Evolutionary conservation across 2,113 vertebrate species (phyloP).

Genomic region (Heptranchias perlo): DNA sequence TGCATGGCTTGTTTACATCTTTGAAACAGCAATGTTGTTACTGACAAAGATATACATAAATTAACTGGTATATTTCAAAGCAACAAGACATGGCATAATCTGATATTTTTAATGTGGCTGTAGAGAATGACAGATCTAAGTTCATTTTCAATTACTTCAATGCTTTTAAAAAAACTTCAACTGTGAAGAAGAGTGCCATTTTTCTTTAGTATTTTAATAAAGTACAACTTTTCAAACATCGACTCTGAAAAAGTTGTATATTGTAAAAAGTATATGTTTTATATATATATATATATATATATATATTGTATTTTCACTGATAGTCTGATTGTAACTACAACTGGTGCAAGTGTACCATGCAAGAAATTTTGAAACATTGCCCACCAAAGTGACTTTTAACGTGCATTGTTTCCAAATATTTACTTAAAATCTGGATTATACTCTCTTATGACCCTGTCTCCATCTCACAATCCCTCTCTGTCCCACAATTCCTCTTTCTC

Average conservation of each 20-base stretch:
- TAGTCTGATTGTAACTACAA: not conserved
- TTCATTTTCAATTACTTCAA: not conserved
- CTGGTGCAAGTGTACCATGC: not conserved
- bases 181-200: not conserved
- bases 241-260: too few relatives aligned
- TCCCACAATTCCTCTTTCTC: not conserved
- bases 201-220: not conserved
- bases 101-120: not conserved
- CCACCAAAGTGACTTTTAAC: not conserved
- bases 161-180: not conserved
- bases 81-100: not conserved
- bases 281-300: not conserved
- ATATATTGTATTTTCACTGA: not conserved
- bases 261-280: too few relatives aligned
- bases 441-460: not conserved
- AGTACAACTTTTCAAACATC: not conserved
- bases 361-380: not conserved
- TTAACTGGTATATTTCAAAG: not conserved
- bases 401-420: not conserved
- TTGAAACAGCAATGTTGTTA: not conserved
- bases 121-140: not conserved
- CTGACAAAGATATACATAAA: not conserved
- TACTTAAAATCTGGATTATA: not conserved
- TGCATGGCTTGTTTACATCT: constrained; percentile 11
- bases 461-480: not conserved